These are phyloP conservation scores for Progne subis DNA, from an alignment of 2,113 vertebrate species.

Conservation along the genomic window DNA sequence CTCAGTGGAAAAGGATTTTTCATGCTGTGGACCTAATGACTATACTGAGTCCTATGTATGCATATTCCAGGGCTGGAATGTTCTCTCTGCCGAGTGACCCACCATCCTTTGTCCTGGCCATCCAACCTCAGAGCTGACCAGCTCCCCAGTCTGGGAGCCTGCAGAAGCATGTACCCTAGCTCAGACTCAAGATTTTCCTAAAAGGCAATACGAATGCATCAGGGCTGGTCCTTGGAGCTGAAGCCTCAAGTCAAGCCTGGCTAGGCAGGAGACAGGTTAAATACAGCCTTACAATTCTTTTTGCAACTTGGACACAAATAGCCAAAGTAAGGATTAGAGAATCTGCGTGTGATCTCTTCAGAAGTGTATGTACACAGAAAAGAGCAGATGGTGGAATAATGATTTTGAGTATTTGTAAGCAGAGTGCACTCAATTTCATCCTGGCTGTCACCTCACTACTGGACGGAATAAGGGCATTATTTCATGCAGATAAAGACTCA, in stretches of 20 bases:
- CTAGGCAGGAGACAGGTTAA: neutral
- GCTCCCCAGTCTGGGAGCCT: neutral
- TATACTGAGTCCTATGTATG: neutral
- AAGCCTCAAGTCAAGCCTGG: neutral
- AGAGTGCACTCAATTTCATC: neutral
- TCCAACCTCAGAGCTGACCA: neutral
- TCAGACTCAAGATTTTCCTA: neutral
- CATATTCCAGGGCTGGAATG: neutral
- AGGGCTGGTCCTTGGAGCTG: neutral
- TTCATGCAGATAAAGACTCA: neutral
- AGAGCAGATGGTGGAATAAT: neutral
- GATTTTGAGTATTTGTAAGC: neutral
- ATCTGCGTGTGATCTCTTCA: neutral
- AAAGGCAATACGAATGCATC: accelerated
- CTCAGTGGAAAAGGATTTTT: neutral
- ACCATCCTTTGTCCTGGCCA: accelerated
- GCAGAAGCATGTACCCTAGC: too few relatives aligned
- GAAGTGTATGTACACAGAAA: neutral
- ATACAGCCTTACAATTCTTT: neutral
- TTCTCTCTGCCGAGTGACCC: accelerated
- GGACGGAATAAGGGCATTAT: neutral
- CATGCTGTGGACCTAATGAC: neutral
- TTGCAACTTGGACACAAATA: neutral
- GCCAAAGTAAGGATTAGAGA: neutral
- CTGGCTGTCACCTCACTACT: neutral